phyloP scores from a whole-genome alignment of 1,140 invertebrate species.

The Drosophila oshimai region DNA sequence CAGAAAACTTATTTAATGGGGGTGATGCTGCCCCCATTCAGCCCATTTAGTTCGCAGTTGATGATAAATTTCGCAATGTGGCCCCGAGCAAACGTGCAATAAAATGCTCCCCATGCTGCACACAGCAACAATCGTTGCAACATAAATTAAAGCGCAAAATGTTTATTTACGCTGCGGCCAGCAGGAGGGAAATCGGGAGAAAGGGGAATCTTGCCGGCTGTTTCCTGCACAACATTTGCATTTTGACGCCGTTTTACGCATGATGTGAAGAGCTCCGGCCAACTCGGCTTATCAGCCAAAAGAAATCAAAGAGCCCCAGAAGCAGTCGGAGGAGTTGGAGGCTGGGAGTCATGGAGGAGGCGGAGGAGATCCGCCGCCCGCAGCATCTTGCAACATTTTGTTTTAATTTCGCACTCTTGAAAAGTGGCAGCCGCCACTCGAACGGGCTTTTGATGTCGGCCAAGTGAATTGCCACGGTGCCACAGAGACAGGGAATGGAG shows the following conservation, averaged over 20 bases:
- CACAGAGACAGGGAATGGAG: neutral
- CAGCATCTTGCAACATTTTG: conserved; percentile 80
- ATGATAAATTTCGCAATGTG: conserved; percentile 60
- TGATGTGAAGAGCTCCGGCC: conserved; percentile 50
- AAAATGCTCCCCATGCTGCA: conserved; percentile 62
- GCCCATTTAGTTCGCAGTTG: conserved; percentile 36
- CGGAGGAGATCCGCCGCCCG: conserved; percentile 37
- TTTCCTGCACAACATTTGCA: conserved; percentile 74
- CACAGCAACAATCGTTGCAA: conserved; percentile 42
- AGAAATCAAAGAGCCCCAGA: conserved; percentile 63
- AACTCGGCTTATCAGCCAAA: conserved; percentile 62
- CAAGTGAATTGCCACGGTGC: conserved; percentile 18
- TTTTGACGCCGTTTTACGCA: conserved; percentile 79
- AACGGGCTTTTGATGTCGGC: conserved; percentile 71
- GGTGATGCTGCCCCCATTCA: conserved; percentile 31
- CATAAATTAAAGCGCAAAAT: conserved; percentile 77
- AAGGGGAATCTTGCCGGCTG: conserved; percentile 26
- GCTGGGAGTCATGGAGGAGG: neutral
- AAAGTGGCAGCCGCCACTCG: conserved; percentile 74
- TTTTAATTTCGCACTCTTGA: conserved; percentile 78
- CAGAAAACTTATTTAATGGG: conserved; percentile 21
- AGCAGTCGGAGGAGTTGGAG: conserved; percentile 10
- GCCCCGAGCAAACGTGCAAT: conserved; percentile 59
- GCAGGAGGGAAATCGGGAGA: neutral
- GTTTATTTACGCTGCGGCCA: conserved; percentile 64